These are phyloP conservation scores for Sula dactylatra DNA, from an alignment of 2,113 vertebrate genomes.

Conservation along the genomic window DNA sequence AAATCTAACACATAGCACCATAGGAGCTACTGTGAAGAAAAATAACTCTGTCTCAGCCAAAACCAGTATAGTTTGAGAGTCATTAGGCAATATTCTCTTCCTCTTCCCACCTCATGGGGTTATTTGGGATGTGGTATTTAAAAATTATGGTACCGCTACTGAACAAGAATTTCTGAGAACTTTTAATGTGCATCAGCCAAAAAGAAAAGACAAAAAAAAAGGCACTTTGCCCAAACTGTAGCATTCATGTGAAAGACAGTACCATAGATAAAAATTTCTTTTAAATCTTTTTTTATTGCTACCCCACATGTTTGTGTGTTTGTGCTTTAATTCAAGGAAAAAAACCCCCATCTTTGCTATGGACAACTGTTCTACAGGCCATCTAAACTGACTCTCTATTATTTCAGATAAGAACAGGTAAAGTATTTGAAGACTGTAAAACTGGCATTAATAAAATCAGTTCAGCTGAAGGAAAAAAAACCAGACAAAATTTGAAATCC, in stretches of 20 bases:
- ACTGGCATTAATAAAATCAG: neutral
- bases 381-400: neutral
- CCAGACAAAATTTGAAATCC: fast-evolving
- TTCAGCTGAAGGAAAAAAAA: neutral
- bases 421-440: neutral
- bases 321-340: neutral
- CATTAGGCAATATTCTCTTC: neutral
- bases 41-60: neutral
- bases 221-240: neutral
- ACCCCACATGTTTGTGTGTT: neutral
- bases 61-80: neutral
- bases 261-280: neutral
- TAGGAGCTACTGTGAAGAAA: neutral
- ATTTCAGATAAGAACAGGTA: neutral
- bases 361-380: neutral
- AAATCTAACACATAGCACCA: neutral
- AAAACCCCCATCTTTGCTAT: neutral
- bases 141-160: neutral
- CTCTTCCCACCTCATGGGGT: neutral
- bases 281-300: neutral
- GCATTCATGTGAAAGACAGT: neutral
- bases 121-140: neutral
- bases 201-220: neutral
- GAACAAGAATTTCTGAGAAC: neutral
- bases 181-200: neutral